These are phyloP conservation scores for Oncorhynchus gorbuscha DNA, from an alignment of 2,113 vertebrate species.

Conservation along the genomic window DNA sequence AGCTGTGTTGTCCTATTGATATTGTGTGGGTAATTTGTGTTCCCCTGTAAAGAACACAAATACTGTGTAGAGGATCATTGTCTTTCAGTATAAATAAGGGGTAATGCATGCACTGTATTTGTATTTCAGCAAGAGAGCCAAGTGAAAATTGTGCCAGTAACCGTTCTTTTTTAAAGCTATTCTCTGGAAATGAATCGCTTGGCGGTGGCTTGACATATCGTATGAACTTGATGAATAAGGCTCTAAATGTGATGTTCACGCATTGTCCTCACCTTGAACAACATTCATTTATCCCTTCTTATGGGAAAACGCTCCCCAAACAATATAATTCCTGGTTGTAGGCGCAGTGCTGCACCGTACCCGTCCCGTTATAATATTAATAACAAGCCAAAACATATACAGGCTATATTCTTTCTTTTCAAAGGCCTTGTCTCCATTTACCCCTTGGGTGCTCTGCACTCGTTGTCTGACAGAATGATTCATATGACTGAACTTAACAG, in stretches of 20 bases:
- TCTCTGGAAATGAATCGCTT: slow-evolving; percentile 58
- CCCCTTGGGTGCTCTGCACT: slow-evolving; percentile 73
- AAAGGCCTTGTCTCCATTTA: slow-evolving; percentile 73
- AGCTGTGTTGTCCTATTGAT: no score
- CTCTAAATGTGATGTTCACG: slow-evolving; percentile 66
- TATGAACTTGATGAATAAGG: slow-evolving; percentile 73
- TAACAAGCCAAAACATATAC: slow-evolving; percentile 67
- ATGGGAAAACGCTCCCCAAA: slow-evolving; percentile 63
- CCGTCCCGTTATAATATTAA: slow-evolving; percentile 63
- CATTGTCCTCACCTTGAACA: slow-evolving; percentile 72
- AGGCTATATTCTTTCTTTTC: slow-evolving; percentile 64
- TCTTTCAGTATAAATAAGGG: not conserved
- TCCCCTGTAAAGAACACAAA: slow-evolving; percentile 1
- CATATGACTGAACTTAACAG: slow-evolving; percentile 74
- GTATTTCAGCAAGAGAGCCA: not conserved
- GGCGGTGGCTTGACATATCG: slow-evolving; percentile 54
- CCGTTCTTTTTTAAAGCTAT: slow-evolving; percentile 31
- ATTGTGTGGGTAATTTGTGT: not conserved
- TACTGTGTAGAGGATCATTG: not conserved
- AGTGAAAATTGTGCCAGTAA: not conserved
- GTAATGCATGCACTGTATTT: not conserved
- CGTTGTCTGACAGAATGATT: slow-evolving; percentile 80
- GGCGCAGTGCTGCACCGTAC: slow-evolving; percentile 7
- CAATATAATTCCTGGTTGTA: slow-evolving; percentile 44
- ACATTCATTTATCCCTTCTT: slow-evolving; percentile 73